Conservation (phyloP, 2,888 invertebrate genomes). For the Sympetrum striolatum region DNA sequence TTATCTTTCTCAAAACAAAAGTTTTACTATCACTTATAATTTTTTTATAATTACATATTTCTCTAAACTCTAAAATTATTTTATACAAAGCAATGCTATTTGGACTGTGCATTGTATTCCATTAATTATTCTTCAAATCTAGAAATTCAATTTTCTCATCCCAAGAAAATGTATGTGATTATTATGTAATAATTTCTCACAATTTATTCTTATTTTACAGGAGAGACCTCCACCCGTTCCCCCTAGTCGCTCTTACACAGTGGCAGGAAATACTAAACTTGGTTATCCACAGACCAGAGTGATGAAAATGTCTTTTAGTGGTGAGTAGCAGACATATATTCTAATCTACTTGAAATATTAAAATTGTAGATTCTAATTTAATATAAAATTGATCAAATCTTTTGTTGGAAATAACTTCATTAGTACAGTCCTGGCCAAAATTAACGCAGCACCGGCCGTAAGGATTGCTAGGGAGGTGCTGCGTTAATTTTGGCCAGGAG, state of each 20-base stretch:
- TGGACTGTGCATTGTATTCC: too few species aligned
- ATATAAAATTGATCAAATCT: background rate
- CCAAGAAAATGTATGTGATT: background rate
- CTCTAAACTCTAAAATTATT: too few species aligned
- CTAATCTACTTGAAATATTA: background rate
- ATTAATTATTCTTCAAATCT: background rate
- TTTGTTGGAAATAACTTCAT: background rate
- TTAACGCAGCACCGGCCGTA: too few species aligned
- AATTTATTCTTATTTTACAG: slow-evolving; percentile 60
- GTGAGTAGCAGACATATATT: slow-evolving; percentile 55
- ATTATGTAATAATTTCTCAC: background rate
- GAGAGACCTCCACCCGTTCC: slow-evolving; percentile 93
- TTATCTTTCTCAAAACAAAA: too few species aligned
- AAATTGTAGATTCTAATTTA: background rate
- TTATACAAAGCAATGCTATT: too few species aligned
- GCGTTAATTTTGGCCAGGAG: too few species aligned
- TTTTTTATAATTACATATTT: too few species aligned
- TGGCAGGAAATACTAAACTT: slow-evolving; percentile 86
- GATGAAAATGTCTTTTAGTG: slow-evolving; percentile 88
- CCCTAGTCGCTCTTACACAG: slow-evolving; percentile 87
- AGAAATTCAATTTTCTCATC: too few species aligned
- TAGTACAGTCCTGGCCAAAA: too few species aligned
- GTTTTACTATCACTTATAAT: too few species aligned
- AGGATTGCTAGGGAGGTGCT: too few species aligned
- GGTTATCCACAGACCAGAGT: slow-evolving; percentile 91